Percentiles rank a stretch among this genome's conserved stretches.
Conservation (phyloP, 2,888 invertebrate genomes). For the Junonia oenone region DNA sequence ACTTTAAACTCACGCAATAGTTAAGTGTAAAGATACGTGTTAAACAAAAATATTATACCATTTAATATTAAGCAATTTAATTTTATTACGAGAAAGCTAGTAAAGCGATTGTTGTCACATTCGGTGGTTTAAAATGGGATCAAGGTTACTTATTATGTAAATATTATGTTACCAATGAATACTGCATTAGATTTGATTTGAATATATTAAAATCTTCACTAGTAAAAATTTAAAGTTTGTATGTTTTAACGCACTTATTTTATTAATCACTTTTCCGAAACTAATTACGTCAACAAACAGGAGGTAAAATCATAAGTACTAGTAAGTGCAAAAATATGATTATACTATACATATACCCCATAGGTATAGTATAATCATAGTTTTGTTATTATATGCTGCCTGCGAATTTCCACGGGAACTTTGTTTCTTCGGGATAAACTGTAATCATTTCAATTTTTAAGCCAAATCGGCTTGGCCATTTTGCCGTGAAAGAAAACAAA, state of each 20-base stretch:
- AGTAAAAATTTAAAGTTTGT: neutral
- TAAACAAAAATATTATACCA: neutral
- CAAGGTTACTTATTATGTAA: slow-evolving; percentile 8
- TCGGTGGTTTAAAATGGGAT: neutral
- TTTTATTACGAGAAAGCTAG: neutral
- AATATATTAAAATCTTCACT: neutral
- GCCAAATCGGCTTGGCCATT: no score
- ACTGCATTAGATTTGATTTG: neutral
- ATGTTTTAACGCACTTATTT: neutral
- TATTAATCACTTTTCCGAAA: no score
- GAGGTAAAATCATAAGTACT: no score
- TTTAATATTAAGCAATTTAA: neutral
- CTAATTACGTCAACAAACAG: no score
- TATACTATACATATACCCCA: no score
- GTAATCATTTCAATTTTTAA: no score
- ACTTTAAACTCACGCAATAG: neutral
- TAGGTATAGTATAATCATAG: no score
- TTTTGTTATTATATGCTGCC: no score
- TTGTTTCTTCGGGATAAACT: no score
- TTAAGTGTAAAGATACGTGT: neutral
- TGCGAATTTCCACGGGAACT: no score
- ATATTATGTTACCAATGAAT: neutral
- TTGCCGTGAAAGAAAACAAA: no score
- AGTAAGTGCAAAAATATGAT: no score
- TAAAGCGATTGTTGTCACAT: neutral